These are phyloP conservation scores for Scaptomyza pallida DNA, from an alignment of 1,140 invertebrate species.

Conservation along the genomic window DNA sequence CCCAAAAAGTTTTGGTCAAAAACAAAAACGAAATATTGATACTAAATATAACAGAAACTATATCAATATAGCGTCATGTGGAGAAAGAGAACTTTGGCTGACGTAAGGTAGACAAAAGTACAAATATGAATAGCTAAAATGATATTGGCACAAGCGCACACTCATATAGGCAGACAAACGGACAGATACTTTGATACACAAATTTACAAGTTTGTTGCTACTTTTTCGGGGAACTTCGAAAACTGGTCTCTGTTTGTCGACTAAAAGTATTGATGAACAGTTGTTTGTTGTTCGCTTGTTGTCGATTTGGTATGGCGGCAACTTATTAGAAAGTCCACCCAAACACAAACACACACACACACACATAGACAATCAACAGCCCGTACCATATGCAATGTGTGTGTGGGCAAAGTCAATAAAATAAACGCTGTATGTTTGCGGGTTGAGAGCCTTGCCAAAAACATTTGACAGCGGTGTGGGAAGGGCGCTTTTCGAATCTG, in stretches of 20 bases:
- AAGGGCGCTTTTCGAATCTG: background rate
- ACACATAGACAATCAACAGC: slow-evolving; percentile 31
- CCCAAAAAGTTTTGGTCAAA: slow-evolving; percentile 50
- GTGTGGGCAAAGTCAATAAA: slow-evolving; percentile 74
- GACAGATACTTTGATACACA: slow-evolving; percentile 68
- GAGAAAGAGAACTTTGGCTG: background rate
- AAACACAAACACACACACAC: slow-evolving; percentile 36
- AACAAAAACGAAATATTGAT: slow-evolving; percentile 75
- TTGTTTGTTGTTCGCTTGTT: slow-evolving; percentile 71
- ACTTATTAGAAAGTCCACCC: slow-evolving; percentile 76
- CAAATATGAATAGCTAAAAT: slow-evolving; percentile 69
- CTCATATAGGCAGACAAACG: slow-evolving; percentile 3
- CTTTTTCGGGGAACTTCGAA: slow-evolving; percentile 40
- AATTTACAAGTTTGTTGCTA: slow-evolving; percentile 75
- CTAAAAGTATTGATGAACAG: slow-evolving; percentile 79
- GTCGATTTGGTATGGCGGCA: slow-evolving; percentile 58
- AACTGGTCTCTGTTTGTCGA: slow-evolving; percentile 51
- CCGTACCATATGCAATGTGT: slow-evolving; percentile 43
- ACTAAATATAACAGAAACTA: slow-evolving; percentile 67
- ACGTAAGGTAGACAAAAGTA: slow-evolving; percentile 63
- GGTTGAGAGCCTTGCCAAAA: slow-evolving; percentile 7
- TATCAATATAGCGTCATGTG: slow-evolving; percentile 8
- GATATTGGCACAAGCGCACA: slow-evolving; percentile 23
- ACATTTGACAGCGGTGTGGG: background rate
- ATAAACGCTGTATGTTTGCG: slow-evolving; percentile 74